Conservation (phyloP, 2,888 invertebrate genomes). For the Shargacucullia verbasci region DNA sequence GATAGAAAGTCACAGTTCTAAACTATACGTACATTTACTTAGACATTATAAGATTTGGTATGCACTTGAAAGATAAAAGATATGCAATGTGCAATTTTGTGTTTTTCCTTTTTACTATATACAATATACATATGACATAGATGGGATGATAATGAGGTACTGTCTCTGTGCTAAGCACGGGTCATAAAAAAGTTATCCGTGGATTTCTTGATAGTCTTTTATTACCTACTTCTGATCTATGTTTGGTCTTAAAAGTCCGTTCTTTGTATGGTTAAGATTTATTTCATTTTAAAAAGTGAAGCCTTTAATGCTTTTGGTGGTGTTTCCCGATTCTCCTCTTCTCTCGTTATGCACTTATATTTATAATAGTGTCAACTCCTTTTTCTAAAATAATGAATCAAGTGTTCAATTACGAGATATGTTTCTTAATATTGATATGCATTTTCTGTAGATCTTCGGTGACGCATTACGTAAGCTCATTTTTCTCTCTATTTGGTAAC, state of each 20-base stretch:
- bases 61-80: constrained; percentile 45
- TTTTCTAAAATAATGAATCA: constrained; percentile 4
- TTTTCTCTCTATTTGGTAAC: constrained; percentile 38
- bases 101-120: constrained; percentile 29
- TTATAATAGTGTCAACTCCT: background rate
- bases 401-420: constrained; percentile 45
- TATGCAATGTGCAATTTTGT: constrained; percentile 46
- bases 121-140: constrained; percentile 27
- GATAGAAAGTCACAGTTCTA: constrained; percentile 58
- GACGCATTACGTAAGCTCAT: constrained; percentile 32
- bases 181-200: too few relatives aligned
- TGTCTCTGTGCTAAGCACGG: too few relatives aligned
- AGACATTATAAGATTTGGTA: constrained; percentile 44
- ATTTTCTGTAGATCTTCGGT: constrained; percentile 29
- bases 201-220: too few relatives aligned
- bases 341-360: too few relatives aligned
- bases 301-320: too few relatives aligned
- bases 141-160: constrained; percentile 1
- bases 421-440: constrained; percentile 54
- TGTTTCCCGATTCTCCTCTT: too few relatives aligned
- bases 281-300: too few relatives aligned
- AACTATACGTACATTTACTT: constrained; percentile 47
- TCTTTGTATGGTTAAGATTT: too few relatives aligned
- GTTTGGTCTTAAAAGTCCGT: too few relatives aligned
- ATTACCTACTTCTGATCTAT: too few relatives aligned